Evolutionary conservation across 2,888 invertebrate species (phyloP).

Genomic region (Thymelicus lineola): DNA sequence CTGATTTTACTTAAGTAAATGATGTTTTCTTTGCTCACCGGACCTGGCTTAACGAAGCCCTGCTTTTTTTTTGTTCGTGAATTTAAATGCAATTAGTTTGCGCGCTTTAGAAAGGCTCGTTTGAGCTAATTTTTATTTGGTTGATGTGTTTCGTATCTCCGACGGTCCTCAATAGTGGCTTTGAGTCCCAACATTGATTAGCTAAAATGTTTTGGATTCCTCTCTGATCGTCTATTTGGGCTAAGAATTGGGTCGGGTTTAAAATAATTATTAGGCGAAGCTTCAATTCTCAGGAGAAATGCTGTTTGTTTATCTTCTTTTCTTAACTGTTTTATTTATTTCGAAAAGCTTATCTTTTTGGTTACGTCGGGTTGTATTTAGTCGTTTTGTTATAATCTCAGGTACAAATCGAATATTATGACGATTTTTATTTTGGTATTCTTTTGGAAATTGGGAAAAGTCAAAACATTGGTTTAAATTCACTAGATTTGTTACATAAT

Average conservation of each 20-base stretch:
- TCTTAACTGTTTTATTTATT: conserved; percentile 9
- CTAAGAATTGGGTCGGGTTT: conserved; percentile 37
- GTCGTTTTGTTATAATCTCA: too few species aligned
- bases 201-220: conserved; percentile 25
- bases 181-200: conserved; percentile 38
- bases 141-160: conserved; percentile 42
- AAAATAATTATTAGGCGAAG: conserved; percentile 31
- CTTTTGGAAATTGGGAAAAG: too few species aligned
- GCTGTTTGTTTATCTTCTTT: neutral
- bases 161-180: conserved; percentile 32
- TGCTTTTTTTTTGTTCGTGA: conserved; percentile 70
- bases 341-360: too few species aligned
- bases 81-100: conserved; percentile 78
- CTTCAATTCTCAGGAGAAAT: neutral
- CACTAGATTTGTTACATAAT: too few species aligned
- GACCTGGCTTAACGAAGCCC: conserved; percentile 77
- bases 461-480: too few species aligned
- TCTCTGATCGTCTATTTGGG: conserved; percentile 7
- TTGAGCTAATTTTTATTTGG: conserved; percentile 49
- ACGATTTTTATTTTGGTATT: too few species aligned
- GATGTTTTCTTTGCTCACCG: conserved; percentile 73
- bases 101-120: conserved; percentile 59
- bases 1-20: conserved; percentile 76
- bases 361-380: too few species aligned
- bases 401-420: too few species aligned